These are phyloP conservation scores for Stegodyphus mimosarum DNA, from an alignment of 1,140 invertebrate species.

Conservation along the genomic window DNA sequence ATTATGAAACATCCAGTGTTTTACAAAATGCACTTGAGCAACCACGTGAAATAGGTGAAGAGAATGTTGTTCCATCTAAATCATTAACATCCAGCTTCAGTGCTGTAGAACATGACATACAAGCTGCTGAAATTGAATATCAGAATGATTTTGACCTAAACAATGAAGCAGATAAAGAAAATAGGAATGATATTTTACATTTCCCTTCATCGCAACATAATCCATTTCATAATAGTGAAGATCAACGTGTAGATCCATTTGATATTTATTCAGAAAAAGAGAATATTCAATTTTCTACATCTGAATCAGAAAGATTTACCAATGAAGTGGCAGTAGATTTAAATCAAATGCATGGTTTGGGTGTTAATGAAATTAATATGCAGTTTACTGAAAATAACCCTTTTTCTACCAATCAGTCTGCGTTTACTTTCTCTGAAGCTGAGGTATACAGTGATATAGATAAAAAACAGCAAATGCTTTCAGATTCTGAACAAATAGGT, in stretches of 20 bases:
- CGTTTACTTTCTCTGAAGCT: background rate
- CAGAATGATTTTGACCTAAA: background rate
- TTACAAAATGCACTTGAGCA: slow-evolving; percentile 1
- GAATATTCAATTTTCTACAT: background rate
- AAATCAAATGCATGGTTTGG: background rate
- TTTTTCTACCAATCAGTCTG: background rate
- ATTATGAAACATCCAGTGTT: background rate
- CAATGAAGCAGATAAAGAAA: background rate
- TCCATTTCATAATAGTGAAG: background rate
- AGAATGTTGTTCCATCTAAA: background rate
- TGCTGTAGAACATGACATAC: background rate
- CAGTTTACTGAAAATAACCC: background rate
- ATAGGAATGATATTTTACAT: too few relatives aligned
- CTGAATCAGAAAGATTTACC: background rate
- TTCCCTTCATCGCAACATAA: background rate
- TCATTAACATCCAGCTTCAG: background rate
- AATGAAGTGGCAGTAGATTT: background rate
- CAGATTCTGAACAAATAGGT: slow-evolving; percentile 6
- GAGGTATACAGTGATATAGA: background rate
- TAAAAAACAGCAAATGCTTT: background rate
- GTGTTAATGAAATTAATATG: background rate
- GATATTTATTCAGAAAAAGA: slow-evolving; percentile 1
- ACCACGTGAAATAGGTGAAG: slow-evolving; percentile 19
- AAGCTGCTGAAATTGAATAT: background rate
- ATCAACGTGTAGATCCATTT: background rate